Percentiles rank a stretch among this genome's conserved stretches.
Conservation (phyloP, 2,888 invertebrate species). For the Trypoxylon attenuatum region DNA sequence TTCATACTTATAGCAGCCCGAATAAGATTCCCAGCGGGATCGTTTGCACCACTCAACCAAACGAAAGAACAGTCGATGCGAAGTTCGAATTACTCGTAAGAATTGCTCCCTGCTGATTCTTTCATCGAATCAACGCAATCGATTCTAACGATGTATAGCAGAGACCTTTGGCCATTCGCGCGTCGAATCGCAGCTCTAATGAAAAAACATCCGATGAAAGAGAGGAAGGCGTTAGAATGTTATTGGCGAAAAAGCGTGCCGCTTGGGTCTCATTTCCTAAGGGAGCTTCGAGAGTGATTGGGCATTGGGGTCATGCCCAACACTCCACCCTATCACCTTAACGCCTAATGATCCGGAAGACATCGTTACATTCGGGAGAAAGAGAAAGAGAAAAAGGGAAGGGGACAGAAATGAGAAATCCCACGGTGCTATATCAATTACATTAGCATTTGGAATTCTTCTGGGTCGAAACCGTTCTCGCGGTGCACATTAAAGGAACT, state of each 20-base stretch:
- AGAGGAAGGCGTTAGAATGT: constrained; percentile 12
- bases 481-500: background rate
- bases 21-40: too few species aligned
- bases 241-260: constrained; percentile 18
- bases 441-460: constrained; percentile 18
- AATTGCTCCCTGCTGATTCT: too few species aligned
- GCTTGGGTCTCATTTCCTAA: constrained; percentile 45
- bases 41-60: too few species aligned
- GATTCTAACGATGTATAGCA: background rate
- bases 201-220: background rate
- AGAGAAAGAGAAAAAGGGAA: too few species aligned
- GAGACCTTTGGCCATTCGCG: background rate
- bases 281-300: constrained; percentile 44
- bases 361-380: constrained; percentile 30
- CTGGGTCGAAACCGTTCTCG: too few species aligned
- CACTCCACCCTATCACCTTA: constrained; percentile 40
- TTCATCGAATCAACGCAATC: background rate
- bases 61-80: too few species aligned
- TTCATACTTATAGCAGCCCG: too few species aligned
- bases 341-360: constrained; percentile 45
- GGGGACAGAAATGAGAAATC: too few species aligned
- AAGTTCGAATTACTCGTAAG: too few species aligned
- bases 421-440: constrained; percentile 29
- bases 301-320: constrained; percentile 30
- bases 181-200: background rate